Evolutionary conservation across 2,113 vertebrate species (phyloP), one percentile per base, ranked within the genome.

Genomic region (Acrocephalus arundinaceus): DNA sequence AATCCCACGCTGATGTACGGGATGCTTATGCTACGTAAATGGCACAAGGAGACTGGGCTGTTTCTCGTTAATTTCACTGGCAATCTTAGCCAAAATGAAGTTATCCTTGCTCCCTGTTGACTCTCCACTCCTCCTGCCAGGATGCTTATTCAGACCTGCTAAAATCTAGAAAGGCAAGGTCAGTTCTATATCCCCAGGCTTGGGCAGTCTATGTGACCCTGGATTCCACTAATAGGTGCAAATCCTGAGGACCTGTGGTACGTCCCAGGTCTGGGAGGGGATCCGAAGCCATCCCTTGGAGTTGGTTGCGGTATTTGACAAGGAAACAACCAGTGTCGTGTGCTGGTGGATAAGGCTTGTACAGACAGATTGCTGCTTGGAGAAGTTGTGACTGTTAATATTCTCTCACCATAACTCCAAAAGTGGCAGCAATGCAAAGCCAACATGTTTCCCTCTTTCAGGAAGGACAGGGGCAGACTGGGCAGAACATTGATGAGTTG

Each of bases 241-340:
- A 67, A 39, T 71, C 20, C 51, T 62, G 45, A 23, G 2, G 6
- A 10, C 35, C 41, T 11, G 2, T 10, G 33, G 55, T 12, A 48
- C 5, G 2, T 39, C 67, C 54, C 46, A 10, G 30, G 8, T 35
- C n/a, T 78, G 43, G 54, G 43, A 31, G 24, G 23, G 24, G 18
- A 52, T 49, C 28, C 0, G 0, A 70, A 89, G 37, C 37, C 62
- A 24, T 15, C 21, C 39, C 75, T 1, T 0, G 28, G 52, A 63
- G 4, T 4, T 2, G 7, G 59, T 30, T 87, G 73, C 0, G 0
- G 16, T 31, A 13, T 37, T 71, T 65, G 66, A 37, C 27, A 82
- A 61, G n/a, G 35, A 35, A 80, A 43, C 1, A 17, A 3, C 8
- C 19, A 23, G 35, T 19, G 59, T 6, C 33, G 19, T 84, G 35